phyloP scores from a whole-genome alignment of 2,797 vertebrate genomes.

The Salmo trutta region DNA sequence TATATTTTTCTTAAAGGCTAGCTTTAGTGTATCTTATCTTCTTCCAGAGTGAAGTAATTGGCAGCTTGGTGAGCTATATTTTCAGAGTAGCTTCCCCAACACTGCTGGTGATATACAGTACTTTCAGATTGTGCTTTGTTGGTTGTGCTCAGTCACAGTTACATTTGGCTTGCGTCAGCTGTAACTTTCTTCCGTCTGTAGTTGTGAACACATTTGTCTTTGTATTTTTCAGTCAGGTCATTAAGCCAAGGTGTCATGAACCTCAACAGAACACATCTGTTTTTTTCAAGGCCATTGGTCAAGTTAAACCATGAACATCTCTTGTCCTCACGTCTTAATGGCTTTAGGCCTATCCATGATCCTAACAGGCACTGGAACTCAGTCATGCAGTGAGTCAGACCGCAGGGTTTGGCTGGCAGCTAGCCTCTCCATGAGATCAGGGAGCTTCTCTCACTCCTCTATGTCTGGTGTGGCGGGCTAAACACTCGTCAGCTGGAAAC shows the following conservation, averaged over 20 bases:
- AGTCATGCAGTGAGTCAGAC: constrained; percentile 23
- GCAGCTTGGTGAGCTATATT: too few relatives aligned
- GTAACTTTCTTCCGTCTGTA: background rate
- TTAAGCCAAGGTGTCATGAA: constrained; percentile 6
- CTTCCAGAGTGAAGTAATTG: too few relatives aligned
- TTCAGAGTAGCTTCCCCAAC: too few relatives aligned
- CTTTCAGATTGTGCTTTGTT: too few relatives aligned
- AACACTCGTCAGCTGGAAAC: constrained; percentile 43
- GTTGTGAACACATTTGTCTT: background rate
- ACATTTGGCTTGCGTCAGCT: background rate
- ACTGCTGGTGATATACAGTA: background rate
- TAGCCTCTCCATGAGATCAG: constrained; percentile 20
- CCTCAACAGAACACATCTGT: background rate
- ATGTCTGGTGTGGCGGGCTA: constrained; percentile 21
- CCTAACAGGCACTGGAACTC: constrained; percentile 10
- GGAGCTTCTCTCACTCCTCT: constrained; percentile 23
- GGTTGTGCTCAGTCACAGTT: background rate
- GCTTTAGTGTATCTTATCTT: too few relatives aligned
- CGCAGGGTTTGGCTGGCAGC: constrained; percentile 20
- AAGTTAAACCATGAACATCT: constrained; percentile 41
- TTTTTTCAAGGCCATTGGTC: constrained; percentile 18
- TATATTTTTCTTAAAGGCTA: too few relatives aligned
- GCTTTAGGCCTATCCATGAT: constrained; percentile 18
- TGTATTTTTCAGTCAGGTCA: constrained; percentile 1
- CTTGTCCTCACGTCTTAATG: constrained; percentile 24